Base-by-base conservation (phyloP, 1,140 invertebrate genomes). In the Cotesia chilonis region DNA sequence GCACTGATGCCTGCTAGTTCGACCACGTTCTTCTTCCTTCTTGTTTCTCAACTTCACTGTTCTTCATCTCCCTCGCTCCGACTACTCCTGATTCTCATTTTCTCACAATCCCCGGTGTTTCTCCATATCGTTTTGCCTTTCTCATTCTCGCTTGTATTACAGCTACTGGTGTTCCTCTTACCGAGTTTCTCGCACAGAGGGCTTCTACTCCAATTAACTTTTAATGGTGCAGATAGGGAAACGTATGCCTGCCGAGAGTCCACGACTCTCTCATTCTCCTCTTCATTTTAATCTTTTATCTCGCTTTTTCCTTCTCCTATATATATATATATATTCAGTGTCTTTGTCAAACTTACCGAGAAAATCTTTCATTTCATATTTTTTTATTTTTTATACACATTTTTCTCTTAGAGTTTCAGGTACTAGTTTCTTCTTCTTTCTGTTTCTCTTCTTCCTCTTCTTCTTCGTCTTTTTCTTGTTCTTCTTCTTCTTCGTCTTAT, bases 171-270 rank as follows among this genome's bases (percentile, higher is more conserved):
- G 35, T 59, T n/a, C 38, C 36, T 47, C 17, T 59, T 47, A 41
- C 73, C 73, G 41, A 17, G 68, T 69, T 70, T 75, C 75, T 74
- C 73, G 74, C 71, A 69, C 67, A 75, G 75, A 76, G 77, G 78
- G 78, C 81, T 82, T 82, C 76, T 81, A 82, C 82, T 84, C 80
- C 81, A 82, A 84, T 84, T 84, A 84, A 84, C 79, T 84, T 84
- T 84, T 84, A 82, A 84, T 82, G 79, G 79, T 74, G 70, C 74
- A 82, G 81, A 83, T 83, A 82, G 79, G 79, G 77, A 82, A 82
- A 84, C 80, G 78, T 77, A 77, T 77, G 76, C 76, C 76, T 73
- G 72, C 75, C 72, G 66, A 74, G 75, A 69, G 70, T 71, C 65
- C 66, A 73, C 66, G 71, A 73, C 41, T 68, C 60, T 63, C 54